Evolutionary conservation across 1,140 invertebrate genomes (phyloP).

Genomic region (Zaprionus ornatus): DNA sequence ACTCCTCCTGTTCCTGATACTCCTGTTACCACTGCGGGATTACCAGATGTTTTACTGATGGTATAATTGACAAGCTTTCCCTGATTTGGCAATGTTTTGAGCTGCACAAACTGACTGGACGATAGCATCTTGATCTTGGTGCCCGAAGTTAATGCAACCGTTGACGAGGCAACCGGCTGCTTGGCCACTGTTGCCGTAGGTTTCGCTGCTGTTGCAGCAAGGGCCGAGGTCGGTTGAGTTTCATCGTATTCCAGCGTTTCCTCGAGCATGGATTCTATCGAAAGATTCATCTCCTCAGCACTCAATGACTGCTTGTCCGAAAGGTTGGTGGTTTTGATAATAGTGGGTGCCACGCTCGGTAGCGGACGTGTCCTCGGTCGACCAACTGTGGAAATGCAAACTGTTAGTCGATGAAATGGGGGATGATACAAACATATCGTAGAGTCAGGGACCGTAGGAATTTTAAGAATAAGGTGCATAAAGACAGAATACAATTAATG

Average conservation of each 20-base stretch:
- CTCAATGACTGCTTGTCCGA: slow-evolving; percentile 39
- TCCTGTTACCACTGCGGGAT: background rate
- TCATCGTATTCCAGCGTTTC: slow-evolving; percentile 63
- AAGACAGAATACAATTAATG: no score
- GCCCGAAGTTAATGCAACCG: slow-evolving; percentile 50
- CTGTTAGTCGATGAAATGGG: slow-evolving; percentile 65
- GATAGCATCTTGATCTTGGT: slow-evolving; percentile 81
- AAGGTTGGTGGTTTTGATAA: slow-evolving; percentile 18
- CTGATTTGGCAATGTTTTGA: slow-evolving; percentile 63
- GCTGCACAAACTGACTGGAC: slow-evolving; percentile 75
- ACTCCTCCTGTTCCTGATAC: background rate
- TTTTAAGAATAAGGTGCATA: background rate
- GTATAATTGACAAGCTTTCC: slow-evolving; percentile 71
- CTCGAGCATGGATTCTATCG: slow-evolving; percentile 77
- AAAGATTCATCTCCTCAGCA: slow-evolving; percentile 77
- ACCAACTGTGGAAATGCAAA: slow-evolving; percentile 73
- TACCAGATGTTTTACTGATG: slow-evolving; percentile 47
- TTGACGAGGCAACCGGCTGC: slow-evolving; percentile 12
- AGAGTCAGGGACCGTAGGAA: slow-evolving; percentile 44
- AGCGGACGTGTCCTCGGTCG: slow-evolving; percentile 83
- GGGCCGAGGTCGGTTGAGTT: background rate
- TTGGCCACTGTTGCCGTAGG: slow-evolving; percentile 29
- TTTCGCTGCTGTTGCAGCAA: background rate
- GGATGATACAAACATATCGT: slow-evolving; percentile 23
- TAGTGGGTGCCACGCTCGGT: slow-evolving; percentile 40